These are phyloP conservation scores for Pagetopsis macropterus DNA, from an alignment of 2,797 vertebrate species.

Conservation along the genomic window DNA sequence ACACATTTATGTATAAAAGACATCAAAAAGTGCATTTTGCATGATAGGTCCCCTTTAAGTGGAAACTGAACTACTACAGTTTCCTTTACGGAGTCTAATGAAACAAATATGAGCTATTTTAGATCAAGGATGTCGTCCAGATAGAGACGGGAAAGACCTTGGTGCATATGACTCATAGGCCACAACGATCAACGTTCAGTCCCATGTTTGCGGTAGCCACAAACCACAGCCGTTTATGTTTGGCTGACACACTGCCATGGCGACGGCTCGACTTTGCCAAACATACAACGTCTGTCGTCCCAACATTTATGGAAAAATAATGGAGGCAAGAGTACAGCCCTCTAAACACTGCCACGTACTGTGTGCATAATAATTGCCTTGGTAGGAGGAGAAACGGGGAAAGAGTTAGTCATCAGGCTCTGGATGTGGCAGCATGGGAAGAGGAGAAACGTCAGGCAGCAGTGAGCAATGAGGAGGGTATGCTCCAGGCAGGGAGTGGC, in stretches of 20 bases:
- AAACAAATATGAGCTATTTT: conserved; percentile 55
- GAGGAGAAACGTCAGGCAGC: conserved; percentile 28
- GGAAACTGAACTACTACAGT: conserved; percentile 31
- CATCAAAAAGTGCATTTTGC: too few species aligned
- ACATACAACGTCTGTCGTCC: conserved; percentile 46
- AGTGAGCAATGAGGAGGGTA: conserved; percentile 54
- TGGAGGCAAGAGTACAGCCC: conserved; percentile 35
- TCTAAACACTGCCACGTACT: conserved; percentile 77
- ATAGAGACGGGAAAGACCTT: conserved; percentile 60
- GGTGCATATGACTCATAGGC: conserved; percentile 67
- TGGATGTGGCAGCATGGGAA: conserved; percentile 55
- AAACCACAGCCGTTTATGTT: conserved; percentile 67
- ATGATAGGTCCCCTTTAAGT: background rate
- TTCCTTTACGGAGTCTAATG: conserved; percentile 32
- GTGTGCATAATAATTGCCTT: conserved; percentile 53
- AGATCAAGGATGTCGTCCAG: conserved; percentile 35
- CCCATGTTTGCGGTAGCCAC: conserved; percentile 57
- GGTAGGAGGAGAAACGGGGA: conserved; percentile 63
- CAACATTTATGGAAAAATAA: conserved; percentile 79
- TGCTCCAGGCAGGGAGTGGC: conserved; percentile 56
- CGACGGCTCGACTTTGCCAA: conserved; percentile 67
- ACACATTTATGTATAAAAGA: too few species aligned
- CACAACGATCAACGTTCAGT: conserved; percentile 35
- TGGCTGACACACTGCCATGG: conserved; percentile 56
- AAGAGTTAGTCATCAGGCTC: conserved; percentile 78